Base-by-base conservation (phyloP, 2,797 vertebrate species). In the Scleropages formosus region DNA sequence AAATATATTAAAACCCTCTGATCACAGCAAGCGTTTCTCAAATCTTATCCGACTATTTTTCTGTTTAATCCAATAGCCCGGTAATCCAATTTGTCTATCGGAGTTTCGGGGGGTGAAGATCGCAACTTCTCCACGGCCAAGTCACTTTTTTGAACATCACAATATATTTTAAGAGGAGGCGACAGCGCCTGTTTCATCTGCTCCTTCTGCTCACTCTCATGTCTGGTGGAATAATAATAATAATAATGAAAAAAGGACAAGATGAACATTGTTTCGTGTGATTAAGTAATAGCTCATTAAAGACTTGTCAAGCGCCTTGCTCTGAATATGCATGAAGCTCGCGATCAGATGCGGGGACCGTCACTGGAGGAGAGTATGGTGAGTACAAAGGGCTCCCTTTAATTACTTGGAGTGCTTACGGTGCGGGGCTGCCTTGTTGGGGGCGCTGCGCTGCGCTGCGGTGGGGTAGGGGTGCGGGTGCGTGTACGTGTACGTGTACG, bases 71-170 rank as follows among this genome's bases (percentile, higher is more conserved):
- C 95, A 95, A 96, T 96, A 94, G 31, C 93, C 88, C 93, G 92
- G 92, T 98, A 97, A 98, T 98, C 96, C 96, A 97, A 97, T 98
- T 97, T 97, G 95, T 95, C 94, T 94, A 95, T 95, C 92, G 89
- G 92, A 95, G 93, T 95, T 91, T 93, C 93, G 91, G 92, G 90
- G 47, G 91, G 90, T 91, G 31, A 39, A 93, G 91, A 91, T 93
- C 94, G 93, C 89, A 96, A 96, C 93, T 95, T 95, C 85, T 85
- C 90, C 91, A 90, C 87, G 87, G 93, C 91, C 93, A 91, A 91
- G 88, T 91, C 85, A 90, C 91, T 94, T 93, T 84, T n/a, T 80
- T 75, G 88, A 92, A 93, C 88, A 88, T 91, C 78, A 91, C 86
- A 87, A 91, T 91, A 92, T 93, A 91, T 93, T 91, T 89, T 85